Base-by-base conservation (phyloP, 1,140 invertebrate genomes). In the Macrobrachium rosenbergii region DNA sequence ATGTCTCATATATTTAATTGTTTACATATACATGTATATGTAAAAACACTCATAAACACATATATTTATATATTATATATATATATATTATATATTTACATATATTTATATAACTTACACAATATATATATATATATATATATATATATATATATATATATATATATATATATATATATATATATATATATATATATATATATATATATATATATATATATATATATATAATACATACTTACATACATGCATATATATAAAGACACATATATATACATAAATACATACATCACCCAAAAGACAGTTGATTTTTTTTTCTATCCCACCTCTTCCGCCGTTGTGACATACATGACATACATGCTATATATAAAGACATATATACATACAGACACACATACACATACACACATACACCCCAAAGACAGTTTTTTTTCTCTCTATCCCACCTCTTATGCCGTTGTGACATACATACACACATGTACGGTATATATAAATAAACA, bases 91-190 rank as follows among this genome's bases (percentile, higher is more conserved):
- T 69, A 28, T 69, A 28, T n/a, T n/a, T n/a, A n/a, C n/a, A n/a
- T n/a, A n/a, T n/a, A n/a, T 69, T 11, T 17, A 11, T n/a, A 28
- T 69, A 11, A n/a, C n/a, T n/a, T n/a, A n/a, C n/a, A n/a, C n/a
- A n/a, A n/a, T n/a, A n/a, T n/a, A n/a, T 69, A 28, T 69, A 28
- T 28, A 69, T 69, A 23, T 69, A 19, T 69, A 69, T 69, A 28
- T 21, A 19, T 69, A 69, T 5, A 8, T 16, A 69, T 69, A 23
- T 69, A 21, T 69, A 17, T 69, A n/a, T n/a, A 3, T 69, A 69
- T 19, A 19, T 28, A 21, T 28, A 17, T 14, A 14, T 17, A 14
- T 21, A 21, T 17, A n/a, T 17, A 11, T 23, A 23, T 52, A 52
- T 52, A 52, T 52, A 52, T 52, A 52, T 52, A 52, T 52, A 52